Evolutionary conservation across 30 jellyfish, hydroid and myxozoan species (phyloP).

Genomic region (Pseudorhiza aurosa): DNA sequence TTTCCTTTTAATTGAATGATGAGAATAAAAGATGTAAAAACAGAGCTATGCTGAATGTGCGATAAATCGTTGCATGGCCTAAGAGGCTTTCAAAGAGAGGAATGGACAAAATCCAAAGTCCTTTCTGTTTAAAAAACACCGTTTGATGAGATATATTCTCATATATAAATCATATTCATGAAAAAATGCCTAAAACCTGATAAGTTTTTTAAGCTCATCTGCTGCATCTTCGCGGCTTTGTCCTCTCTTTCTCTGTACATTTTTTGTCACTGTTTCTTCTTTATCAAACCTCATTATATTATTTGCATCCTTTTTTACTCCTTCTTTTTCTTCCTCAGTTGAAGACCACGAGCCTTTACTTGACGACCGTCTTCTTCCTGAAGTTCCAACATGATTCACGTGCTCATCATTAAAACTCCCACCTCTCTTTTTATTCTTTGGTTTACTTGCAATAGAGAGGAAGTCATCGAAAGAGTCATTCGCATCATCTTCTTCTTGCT

Average conservation of each 20-base stretch:
- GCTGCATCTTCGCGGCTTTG: slow-evolving; percentile 18
- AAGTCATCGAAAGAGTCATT: slow-evolving; percentile 18
- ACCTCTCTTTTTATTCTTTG: background rate
- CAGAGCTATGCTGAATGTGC: too few relatives aligned
- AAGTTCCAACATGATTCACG: too few relatives aligned
- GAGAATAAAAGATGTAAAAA: too few relatives aligned
- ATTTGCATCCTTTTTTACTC: background rate
- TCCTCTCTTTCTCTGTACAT: slow-evolving; percentile 10
- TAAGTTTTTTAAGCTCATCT: slow-evolving; percentile 3
- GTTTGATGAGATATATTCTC: too few relatives aligned
- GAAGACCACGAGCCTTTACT: background rate
- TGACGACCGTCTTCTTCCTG: background rate
- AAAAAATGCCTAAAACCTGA: too few relatives aligned
- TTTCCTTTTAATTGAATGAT: too few relatives aligned
- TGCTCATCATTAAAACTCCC: background rate
- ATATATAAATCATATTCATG: too few relatives aligned
- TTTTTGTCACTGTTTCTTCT: background rate
- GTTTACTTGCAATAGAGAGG: background rate
- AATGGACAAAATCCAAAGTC: too few relatives aligned
- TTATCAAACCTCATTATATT: background rate
- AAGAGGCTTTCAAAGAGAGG: too few relatives aligned
- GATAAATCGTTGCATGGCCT: too few relatives aligned
- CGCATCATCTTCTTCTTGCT: background rate
- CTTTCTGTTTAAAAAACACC: too few relatives aligned
- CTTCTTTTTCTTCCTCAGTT: background rate